Percentiles rank a stretch among this genome's conserved stretches.
Conservation (phyloP, 2,113 vertebrate species). For the Phrynosoma blainvillii region DNA sequence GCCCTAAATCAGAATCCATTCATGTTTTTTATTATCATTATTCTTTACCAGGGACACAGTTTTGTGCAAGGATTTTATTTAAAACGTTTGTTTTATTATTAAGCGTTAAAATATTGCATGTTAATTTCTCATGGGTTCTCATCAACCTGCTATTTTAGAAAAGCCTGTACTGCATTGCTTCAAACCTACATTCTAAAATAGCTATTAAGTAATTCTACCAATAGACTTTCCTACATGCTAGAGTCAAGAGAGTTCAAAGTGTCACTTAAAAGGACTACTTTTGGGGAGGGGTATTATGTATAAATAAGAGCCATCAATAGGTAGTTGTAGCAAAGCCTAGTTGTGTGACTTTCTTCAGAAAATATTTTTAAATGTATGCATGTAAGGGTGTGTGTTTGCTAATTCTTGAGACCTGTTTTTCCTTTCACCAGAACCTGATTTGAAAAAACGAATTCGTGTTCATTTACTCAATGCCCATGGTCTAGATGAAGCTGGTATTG, state of each 20-base stretch:
- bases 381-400: neutral
- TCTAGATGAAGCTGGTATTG: conserved; percentile 96
- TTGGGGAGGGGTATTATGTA: no score
- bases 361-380: neutral
- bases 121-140: no score
- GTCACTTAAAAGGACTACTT: neutral
- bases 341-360: neutral
- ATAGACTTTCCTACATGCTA: no score
- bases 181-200: neutral
- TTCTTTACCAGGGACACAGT: neutral
- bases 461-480: conserved; percentile 96
- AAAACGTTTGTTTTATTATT: no score
- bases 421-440: conserved; percentile 85
- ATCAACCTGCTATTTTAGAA: neutral
- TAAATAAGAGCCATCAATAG: neutral
- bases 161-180: neutral
- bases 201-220: neutral
- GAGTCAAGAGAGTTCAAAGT: no score
- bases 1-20: neutral
- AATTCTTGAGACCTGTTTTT: conserved; percentile 8
- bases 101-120: no score
- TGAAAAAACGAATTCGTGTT: conserved; percentile 94
- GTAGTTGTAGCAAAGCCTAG: neutral
- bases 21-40: neutral
- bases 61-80: no score